Conservation (phyloP, 2,888 invertebrate genomes). For the Oxyscelio sp. region DNA sequence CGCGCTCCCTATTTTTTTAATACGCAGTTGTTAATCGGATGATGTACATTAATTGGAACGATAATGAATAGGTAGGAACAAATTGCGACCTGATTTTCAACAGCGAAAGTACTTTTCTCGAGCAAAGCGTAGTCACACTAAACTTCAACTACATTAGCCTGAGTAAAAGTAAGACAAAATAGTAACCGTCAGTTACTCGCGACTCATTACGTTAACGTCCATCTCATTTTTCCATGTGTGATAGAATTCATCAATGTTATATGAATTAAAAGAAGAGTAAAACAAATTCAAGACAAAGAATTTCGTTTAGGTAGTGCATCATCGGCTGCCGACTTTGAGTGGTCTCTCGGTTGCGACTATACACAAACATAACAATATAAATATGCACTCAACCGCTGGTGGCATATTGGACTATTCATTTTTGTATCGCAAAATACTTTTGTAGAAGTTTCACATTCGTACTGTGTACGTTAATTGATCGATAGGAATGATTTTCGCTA, state of each 20-base stretch:
- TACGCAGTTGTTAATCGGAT: constrained; percentile 50
- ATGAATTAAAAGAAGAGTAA: constrained; percentile 39
- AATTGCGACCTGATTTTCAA: constrained; percentile 26
- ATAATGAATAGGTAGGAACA: constrained; percentile 16
- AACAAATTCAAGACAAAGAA: background rate
- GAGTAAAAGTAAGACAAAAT: constrained; percentile 61
- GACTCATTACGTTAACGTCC: constrained; percentile 77
- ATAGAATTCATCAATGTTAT: constrained; percentile 70
- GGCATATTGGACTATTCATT: constrained; percentile 73
- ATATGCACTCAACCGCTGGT: constrained; percentile 67
- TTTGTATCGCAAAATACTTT: constrained; percentile 73
- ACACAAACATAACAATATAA: constrained; percentile 57
- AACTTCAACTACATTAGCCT: constrained; percentile 50
- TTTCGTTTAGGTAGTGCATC: constrained; percentile 43
- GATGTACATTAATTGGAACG: constrained; percentile 48
- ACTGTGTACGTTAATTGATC: constrained; percentile 70
- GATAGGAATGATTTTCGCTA: constrained; percentile 67
- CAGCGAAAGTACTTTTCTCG: constrained; percentile 58
- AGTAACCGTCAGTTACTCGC: constrained; percentile 60
- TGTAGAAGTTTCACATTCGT: constrained; percentile 73
- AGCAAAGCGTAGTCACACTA: constrained; percentile 33
- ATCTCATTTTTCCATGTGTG: constrained; percentile 83
- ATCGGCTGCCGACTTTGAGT: constrained; percentile 50
- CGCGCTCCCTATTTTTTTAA: constrained; percentile 45
- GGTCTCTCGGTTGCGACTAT: constrained; percentile 67